phyloP scores from a whole-genome alignment of 2,888 invertebrate species.

The Lacanobia wlatinum region DNA sequence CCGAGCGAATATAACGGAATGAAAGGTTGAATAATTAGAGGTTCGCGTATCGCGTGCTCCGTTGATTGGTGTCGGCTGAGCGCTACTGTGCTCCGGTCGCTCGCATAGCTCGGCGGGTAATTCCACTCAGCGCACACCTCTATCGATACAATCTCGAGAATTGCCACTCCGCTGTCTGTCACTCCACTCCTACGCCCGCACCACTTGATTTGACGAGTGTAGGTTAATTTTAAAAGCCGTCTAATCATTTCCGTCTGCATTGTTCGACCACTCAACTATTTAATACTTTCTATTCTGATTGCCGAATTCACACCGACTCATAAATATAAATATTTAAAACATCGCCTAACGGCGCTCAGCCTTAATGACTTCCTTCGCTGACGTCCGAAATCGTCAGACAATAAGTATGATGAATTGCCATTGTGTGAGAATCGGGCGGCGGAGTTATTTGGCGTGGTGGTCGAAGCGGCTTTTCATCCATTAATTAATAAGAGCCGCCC shows the following conservation, averaged over 20 bases:
- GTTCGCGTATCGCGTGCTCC: slow-evolving; percentile 68
- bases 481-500: slow-evolving; percentile 89
- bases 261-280: slow-evolving; percentile 66
- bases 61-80: slow-evolving; percentile 75
- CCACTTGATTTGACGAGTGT: slow-evolving; percentile 74
- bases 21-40: slow-evolving; percentile 78
- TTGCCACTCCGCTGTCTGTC: slow-evolving; percentile 79
- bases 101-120: slow-evolving; percentile 65
- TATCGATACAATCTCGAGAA: slow-evolving; percentile 82
- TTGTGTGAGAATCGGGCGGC: slow-evolving; percentile 86
- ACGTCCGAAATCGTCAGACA: slow-evolving; percentile 88
- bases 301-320: slow-evolving; percentile 76
- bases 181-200: slow-evolving; percentile 71
- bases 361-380: slow-evolving; percentile 88
- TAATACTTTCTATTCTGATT: slow-evolving; percentile 72
- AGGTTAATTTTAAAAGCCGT: slow-evolving; percentile 73
- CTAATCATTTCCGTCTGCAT: slow-evolving; percentile 72
- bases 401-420: slow-evolving; percentile 88
- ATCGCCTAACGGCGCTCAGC: slow-evolving; percentile 78
- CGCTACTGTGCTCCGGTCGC: slow-evolving; percentile 76
- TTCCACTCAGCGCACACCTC: slow-evolving; percentile 78
- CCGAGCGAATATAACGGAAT: slow-evolving; percentile 71
- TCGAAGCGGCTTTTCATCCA: slow-evolving; percentile 85
- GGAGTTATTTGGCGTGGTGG: slow-evolving; percentile 82
- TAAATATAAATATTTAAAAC: slow-evolving; percentile 80